Conservation (phyloP, 2,888 invertebrate genomes). For the Lasioglossum lativentre region DNA sequence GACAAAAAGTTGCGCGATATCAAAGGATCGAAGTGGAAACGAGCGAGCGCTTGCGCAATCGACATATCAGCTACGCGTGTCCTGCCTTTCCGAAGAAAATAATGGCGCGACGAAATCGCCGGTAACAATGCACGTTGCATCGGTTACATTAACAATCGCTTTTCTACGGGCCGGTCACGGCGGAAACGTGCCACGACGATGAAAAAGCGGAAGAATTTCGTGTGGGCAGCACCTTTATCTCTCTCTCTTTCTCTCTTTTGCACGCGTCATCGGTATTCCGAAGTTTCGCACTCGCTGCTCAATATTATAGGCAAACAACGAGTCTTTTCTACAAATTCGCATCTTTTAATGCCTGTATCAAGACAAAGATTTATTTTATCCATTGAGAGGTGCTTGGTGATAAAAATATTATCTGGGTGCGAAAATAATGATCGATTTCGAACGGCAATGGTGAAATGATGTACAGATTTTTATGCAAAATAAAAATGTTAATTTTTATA, state of each 20-base stretch:
- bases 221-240: constrained; percentile 30
- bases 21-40: constrained; percentile 40
- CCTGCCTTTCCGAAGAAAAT: constrained; percentile 39
- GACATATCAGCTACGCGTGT: constrained; percentile 47
- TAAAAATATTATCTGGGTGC: background rate
- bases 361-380: background rate
- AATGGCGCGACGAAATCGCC: constrained; percentile 17
- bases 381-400: background rate
- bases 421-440: background rate
- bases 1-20: constrained; percentile 67
- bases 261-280: constrained; percentile 42
- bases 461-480: too few species aligned
- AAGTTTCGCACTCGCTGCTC: constrained; percentile 15
- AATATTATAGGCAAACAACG: background rate
- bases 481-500: too few species aligned
- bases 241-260: background rate
- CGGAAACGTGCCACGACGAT: constrained; percentile 39
- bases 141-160: constrained; percentile 41
- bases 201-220: constrained; percentile 42
- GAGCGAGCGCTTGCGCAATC: constrained; percentile 42
- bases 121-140: constrained; percentile 37
- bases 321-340: background rate
- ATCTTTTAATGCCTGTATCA: background rate
- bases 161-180: constrained; percentile 4
- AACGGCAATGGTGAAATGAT: background rate